Evolutionary conservation across 2,113 vertebrate species (phyloP), one percentile per base, ranked within the genome.

Genomic region (Formicarius rufipectus): DNA sequence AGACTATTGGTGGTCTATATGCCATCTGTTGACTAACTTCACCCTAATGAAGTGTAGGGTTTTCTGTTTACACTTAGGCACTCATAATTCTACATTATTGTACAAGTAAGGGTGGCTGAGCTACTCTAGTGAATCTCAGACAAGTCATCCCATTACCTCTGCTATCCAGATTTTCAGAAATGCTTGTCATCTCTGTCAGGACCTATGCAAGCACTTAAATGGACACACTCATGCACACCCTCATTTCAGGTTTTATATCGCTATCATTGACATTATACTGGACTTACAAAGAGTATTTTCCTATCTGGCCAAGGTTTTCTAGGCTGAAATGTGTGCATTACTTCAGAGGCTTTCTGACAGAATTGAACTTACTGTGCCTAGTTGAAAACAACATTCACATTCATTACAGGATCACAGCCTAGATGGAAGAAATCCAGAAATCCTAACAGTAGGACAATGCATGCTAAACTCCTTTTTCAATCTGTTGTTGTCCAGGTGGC

Each of bases 1-100:
- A 90, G 72, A 67, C 63, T 90, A 52, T n/a, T 87, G 88, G 72
- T 76, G 85, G 59, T 92, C 83, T 88, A 28, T 71, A 53, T 0
- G 0, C 90, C 95, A 96, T 97, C 95, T 96, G 88, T 80, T 92
- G 83, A 69, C 79, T 88, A 86, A 73, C 75, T 82, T 94, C 63
- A 84, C 50, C 35, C 50, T 93, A 71, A 90, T 33, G 7, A 93
- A 84, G 79, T 74, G 79, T 47, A 71, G 16, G 1, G 10, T 90
- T 87, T 73, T 69, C 42, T 74, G 58, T 85, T 93, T 93, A 81
- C 40, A 28, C 72, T 89, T 45, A 33, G 39, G 47, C 39, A 71
- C 1, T n/a, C 42, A 6, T 72, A 85, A 87, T 85, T 84, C 49
- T 89, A 62, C 24, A 3, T 63, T 81, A 55, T 47, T 78, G 59